Evolutionary conservation across 2,113 vertebrate species (phyloP), one percentile per base, ranked within the genome.

Genomic region (Tachuris rubrigastra): DNA sequence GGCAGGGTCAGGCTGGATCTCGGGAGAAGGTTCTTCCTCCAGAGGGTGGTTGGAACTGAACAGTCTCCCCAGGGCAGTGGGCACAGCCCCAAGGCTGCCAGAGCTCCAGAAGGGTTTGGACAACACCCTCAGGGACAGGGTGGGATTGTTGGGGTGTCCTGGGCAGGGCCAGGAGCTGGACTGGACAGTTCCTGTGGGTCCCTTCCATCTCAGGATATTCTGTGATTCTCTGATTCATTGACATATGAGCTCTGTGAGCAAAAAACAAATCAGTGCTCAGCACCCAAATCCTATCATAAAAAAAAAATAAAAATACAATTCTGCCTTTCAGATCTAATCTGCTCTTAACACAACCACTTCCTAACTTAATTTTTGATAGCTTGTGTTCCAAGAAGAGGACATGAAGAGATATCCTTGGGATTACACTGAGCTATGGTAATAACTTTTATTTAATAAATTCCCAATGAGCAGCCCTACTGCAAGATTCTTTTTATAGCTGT

Each of bases 1-100:
- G 21, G 41, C 2, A 41, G 15, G 47, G 0, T n/a, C 0, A 14
- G 55, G 71, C 0, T 35, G 41, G 41, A 1, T 0, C 0, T 27
- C 3, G 35, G 41, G 24, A 1, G 23, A 76, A 33, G n/a, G 25
- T 17, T 49, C 35, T 63, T 47, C 8, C 10, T 33, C 49, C 41
- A 69, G 47, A 55, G 47, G 63, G n/a, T 55, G 47, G 65, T 65
- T 72, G 31, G 72, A 55, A 69, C 55, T 84, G 71, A 22, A 5
- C 63, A 76, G 87, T 55, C n/a, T 76, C 14, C 41, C 47, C 55
- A 76, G 63, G 63, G 55, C 14, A 46, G 21, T 41, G 62, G 63
- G 5, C 49, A 77, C 6, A 0, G 15, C 16, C 39, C n/a, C 1
- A 1, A 39, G 16, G 16, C 24, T 68, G 41, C 4, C 63, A 76